Base-by-base conservation (phyloP, 2,113 vertebrate genomes). In the Carollia perspicillata region DNA sequence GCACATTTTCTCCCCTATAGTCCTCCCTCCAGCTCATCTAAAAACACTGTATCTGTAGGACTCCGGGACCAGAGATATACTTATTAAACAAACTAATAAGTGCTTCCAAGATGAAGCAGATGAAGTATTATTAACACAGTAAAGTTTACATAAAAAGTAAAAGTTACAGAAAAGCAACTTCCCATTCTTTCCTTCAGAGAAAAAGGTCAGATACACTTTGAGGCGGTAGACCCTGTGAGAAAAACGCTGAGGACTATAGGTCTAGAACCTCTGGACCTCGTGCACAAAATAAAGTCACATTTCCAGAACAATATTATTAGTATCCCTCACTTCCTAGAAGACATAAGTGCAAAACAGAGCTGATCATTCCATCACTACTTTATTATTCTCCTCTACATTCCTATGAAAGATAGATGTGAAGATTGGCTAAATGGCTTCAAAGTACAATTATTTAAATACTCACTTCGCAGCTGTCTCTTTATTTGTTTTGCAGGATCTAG, bases 401-500 rank as follows among this genome's bases (percentile, higher is more conserved):
- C 75, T 71, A 35, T 37, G 66, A 33, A 93, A 79, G 22, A 87
- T 9, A 80, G 7, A 85, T 63, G 4, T 51, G 63, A 89, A 85
- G 28, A 95, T 89, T 28, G 28, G 4, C 33, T 91, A 60, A 80
- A 66, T 35, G 89, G 22, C 0, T n/a, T 78, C n/a, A 81, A 94
- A 83, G 85, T 8, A 94, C 13, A 60, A n/a, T n/a, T 71, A 66
- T 84, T 72, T 90, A 96, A 97, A 79, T 95, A 99, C 99, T 99
- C 97, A 99, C 99, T 98, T 98, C 98, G 96, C 95, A 99, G 98
- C 97, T 99, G 99, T 89, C 98, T 98, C 95, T 99, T 99, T 93
- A 99, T 98, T 98, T 99, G 98, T 95, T 99, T 99, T 0, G 98
- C 98, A 88, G 98, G 97, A 98, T 99, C 99, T 92, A 99, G 97